Evolutionary conservation across 2,888 invertebrate genomes (phyloP), one percentile per base, ranked within the genome.

Genomic region (Cordilura impudica): DNA sequence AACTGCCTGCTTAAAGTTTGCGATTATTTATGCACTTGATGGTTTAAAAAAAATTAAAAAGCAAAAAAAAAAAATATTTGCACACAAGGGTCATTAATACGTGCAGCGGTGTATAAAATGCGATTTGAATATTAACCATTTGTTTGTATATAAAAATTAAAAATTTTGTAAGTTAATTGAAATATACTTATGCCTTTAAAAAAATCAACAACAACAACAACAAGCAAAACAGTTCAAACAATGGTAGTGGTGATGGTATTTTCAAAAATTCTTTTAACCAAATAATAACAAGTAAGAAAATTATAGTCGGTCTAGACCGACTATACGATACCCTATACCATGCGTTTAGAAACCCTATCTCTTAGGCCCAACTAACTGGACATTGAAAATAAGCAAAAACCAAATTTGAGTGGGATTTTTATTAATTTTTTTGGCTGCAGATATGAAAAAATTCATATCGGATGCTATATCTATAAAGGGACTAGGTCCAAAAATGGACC

Each of bases 41-140:
- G 70, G 60, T 16, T 65, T 14, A 43, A 66, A 65, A 39, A 49
- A 21, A 49, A 53, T 61, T 10, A 49, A 16, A 16, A 0, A 47
- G n/a, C 14, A 18, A 56, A 21, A 53, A 45, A 63, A 5, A 58
- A 39, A 63, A 39, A 45, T 67, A 67, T 81, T 77, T 72, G 69
- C 72, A 70, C 69, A 69, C 49, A 47, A 21, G 78, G 67, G 72
- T 82, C 73, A 76, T 82, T 78, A 76, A 66, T 70, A 82, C 82
- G 81, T 82, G 81, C 75, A 81, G 82, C 82, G 76, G 82, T 82
- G 80, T 58, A 58, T 61, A 43, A 23, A 47, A n/a, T 71, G 70
- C 76, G 82, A 47, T 43, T 45, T 66, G 81, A 78, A 82, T 82
- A 65, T 43, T 69, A 61, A 82, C 70, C 12, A 53, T 7, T 39